Conservation (phyloP, 35 echinoderm and acorn worm genomes). For the Lytechinus variegatus region DNA sequence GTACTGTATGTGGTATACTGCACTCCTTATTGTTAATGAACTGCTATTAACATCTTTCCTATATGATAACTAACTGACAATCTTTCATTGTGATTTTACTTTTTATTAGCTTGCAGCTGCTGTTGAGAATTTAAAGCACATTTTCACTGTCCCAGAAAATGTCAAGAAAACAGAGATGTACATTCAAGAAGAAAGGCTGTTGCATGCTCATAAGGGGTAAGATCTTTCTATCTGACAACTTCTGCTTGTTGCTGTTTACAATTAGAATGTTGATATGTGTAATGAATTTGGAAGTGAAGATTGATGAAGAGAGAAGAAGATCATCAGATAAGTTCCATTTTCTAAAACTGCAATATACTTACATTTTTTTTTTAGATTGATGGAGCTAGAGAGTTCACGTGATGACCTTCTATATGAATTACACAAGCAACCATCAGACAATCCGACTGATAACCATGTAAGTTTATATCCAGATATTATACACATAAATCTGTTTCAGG, state of each 20-base stretch:
- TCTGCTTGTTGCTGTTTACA: background rate
- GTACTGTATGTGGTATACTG: too few species aligned
- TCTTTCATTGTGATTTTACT: background rate
- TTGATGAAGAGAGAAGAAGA: background rate
- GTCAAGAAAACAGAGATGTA: conserved; percentile 81
- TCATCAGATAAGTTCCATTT: background rate
- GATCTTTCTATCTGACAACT: background rate
- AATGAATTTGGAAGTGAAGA: too few species aligned
- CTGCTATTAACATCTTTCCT: too few species aligned
- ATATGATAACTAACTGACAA: background rate
- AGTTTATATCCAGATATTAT: background rate
- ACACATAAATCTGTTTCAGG: background rate
- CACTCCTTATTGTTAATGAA: too few species aligned
- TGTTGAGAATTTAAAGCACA: conserved; percentile 96
- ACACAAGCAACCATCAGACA: conserved; percentile 95
- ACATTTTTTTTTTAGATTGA: conserved; percentile 57
- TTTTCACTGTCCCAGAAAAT: conserved; percentile 96
- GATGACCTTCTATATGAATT: conserved; percentile 98
- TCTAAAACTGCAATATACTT: background rate
- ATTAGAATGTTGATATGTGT: too few species aligned
- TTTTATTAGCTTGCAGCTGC: conserved; percentile 88
- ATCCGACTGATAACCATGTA: conserved; percentile 81
- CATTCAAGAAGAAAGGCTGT: conserved; percentile 75
- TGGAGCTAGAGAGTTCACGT: conserved; percentile 92
- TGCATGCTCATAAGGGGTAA: conserved; percentile 93